Conservation (phyloP, 53 echinoderm and acorn worm genomes). For the Stichopus horrens region DNA sequence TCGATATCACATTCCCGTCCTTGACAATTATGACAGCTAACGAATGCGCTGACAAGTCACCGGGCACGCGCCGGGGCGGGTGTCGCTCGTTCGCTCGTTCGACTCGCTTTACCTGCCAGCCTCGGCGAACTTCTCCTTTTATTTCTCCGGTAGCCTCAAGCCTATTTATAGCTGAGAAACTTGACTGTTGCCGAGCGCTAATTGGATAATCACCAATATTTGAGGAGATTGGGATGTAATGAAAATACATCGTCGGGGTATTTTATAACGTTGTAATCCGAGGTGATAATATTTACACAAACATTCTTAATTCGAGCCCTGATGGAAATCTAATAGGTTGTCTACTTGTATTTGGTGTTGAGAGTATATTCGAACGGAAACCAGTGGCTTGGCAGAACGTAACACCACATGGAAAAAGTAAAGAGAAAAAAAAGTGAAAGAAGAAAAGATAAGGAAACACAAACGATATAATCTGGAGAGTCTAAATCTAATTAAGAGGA, state of each 20-base stretch:
- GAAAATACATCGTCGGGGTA: constrained; percentile 31
- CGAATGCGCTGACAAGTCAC: constrained; percentile 21
- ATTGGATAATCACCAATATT: constrained; percentile 46
- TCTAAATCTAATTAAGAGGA: neutral
- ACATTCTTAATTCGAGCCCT: constrained; percentile 37
- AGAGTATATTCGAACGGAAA: neutral
- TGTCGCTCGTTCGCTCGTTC: constrained; percentile 22
- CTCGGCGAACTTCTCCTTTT: constrained; percentile 4
- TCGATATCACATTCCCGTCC: constrained; percentile 47
- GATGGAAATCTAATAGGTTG: constrained; percentile 43
- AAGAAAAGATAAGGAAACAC: no score
- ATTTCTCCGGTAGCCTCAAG: constrained; percentile 8
- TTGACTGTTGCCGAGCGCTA: constrained; percentile 41
- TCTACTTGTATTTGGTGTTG: constrained; percentile 26
- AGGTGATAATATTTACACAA: constrained; percentile 45
- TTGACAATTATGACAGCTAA: constrained; percentile 46
- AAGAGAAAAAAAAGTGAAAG: neutral
- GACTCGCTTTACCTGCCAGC: constrained; percentile 25
- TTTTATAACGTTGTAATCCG: constrained; percentile 43
- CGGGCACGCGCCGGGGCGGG: constrained; percentile 45
- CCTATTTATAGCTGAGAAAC: constrained; percentile 30
- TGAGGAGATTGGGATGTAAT: constrained; percentile 33
- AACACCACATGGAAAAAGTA: neutral
- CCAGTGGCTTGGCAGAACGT: neutral
- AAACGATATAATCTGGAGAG: neutral